Evolutionary conservation across 2,888 invertebrate species (phyloP).

Genomic region (Steinernema scapterisci): DNA sequence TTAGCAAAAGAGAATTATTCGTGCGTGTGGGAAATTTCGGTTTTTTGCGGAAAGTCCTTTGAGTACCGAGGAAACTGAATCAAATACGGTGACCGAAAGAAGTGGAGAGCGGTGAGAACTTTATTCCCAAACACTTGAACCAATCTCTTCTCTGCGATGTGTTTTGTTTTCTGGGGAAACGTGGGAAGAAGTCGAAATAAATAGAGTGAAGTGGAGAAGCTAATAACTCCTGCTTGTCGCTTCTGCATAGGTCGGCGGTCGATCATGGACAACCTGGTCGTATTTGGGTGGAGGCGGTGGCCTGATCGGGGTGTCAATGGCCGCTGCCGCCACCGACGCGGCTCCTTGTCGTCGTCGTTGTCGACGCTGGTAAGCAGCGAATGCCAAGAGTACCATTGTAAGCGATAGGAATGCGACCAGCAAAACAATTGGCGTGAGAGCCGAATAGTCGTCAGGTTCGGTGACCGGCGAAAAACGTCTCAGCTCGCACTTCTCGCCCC

Average conservation of each 20-base stretch:
- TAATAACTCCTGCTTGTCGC: background rate
- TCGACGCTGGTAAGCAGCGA: constrained; percentile 3
- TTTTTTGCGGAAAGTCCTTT: too few relatives aligned
- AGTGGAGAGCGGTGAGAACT: background rate
- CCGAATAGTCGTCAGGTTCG: constrained; percentile 24
- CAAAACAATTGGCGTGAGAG: constrained; percentile 13
- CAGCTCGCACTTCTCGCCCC: constrained; percentile 22
- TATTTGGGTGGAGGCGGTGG: constrained; percentile 1
- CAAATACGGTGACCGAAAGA: too few relatives aligned
- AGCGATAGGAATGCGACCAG: constrained; percentile 20
- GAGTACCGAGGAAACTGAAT: too few relatives aligned
- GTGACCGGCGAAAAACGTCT: constrained; percentile 19
- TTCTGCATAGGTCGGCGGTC: constrained; percentile 7
- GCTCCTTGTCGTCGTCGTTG: background rate
- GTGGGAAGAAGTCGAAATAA: background rate
- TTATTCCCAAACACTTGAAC: background rate
- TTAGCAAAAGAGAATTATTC: too few relatives aligned
- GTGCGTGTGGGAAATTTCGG: too few relatives aligned
- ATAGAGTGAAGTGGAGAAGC: background rate
- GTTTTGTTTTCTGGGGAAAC: background rate
- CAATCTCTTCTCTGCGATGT: background rate
- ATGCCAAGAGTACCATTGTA: background rate
- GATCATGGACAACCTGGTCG: constrained; percentile 15
- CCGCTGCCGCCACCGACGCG: background rate
- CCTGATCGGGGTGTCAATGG: background rate